Percentiles rank a stretch among this genome's conserved stretches.
Evolutionary conservation across 2,113 vertebrate genomes (phyloP).

Genomic region (Nycticryphes semicollaris): DNA sequence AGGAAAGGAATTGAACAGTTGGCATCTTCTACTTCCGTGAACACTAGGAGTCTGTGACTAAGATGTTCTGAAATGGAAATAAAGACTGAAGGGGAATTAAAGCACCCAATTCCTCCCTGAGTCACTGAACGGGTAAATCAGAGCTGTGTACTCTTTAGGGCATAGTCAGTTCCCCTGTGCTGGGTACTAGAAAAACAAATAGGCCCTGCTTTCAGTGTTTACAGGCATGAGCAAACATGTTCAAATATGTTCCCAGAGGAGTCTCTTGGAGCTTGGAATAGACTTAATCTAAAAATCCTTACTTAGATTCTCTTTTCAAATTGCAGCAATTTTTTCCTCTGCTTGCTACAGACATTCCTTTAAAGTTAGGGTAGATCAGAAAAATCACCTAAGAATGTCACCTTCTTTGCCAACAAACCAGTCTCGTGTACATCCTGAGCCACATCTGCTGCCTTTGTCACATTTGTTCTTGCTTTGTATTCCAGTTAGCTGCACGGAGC

Average conservation of each 20-base stretch:
- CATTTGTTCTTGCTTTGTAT: neutral
- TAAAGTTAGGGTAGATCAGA: neutral
- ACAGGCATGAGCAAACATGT: neutral
- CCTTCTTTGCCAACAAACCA: neutral
- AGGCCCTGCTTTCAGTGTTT: neutral
- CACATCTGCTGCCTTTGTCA: neutral
- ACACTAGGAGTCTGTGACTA: neutral
- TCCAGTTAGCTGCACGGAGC: neutral
- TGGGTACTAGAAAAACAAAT: neutral
- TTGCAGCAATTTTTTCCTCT: neutral
- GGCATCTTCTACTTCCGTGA: neutral
- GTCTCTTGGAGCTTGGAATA: neutral
- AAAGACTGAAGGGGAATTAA: neutral
- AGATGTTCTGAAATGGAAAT: neutral
- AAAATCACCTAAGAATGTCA: neutral
- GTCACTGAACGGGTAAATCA: neutral
- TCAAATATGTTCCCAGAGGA: neutral
- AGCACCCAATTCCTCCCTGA: neutral
- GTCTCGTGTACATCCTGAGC: neutral
- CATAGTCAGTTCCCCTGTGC: neutral
- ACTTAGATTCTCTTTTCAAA: neutral
- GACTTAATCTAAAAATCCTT: neutral
- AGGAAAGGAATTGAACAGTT: neutral
- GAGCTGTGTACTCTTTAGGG: accelerated
- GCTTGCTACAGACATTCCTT: neutral